Conservation (phyloP, 2,888 invertebrate species). For the Sclerodermus sp. region DNA sequence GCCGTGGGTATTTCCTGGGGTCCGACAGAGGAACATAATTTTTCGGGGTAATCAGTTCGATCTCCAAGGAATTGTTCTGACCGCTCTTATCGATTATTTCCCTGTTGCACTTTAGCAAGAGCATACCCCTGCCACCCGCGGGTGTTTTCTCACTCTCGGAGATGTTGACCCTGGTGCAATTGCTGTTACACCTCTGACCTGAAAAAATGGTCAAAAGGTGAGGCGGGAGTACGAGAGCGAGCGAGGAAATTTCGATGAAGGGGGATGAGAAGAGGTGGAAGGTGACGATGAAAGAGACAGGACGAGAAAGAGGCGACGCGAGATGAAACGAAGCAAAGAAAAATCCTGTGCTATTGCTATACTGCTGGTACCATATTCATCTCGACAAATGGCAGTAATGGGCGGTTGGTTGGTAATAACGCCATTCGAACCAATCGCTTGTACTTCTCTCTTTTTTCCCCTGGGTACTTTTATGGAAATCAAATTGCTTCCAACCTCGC, state of each 20-base stretch:
- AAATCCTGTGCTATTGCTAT: too few species aligned
- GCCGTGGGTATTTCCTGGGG: slow-evolving; percentile 21
- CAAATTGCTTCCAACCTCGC: slow-evolving; percentile 30
- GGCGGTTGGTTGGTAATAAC: too few species aligned
- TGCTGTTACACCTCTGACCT: slow-evolving; percentile 31
- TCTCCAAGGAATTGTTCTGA: slow-evolving; percentile 34
- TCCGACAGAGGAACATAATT: slow-evolving; percentile 42
- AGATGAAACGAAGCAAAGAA: too few species aligned
- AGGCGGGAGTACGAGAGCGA: too few species aligned
- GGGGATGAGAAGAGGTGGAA: too few species aligned
- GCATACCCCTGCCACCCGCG: slow-evolving; percentile 37
- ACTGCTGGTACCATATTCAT: too few species aligned
- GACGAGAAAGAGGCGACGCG: too few species aligned
- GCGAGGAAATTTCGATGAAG: too few species aligned
- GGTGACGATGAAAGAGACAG: too few species aligned
- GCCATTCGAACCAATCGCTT: too few species aligned
- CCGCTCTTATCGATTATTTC: slow-evolving; percentile 29
- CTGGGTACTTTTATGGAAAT: slow-evolving; percentile 38
- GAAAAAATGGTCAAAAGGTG: neutral
- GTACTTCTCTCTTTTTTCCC: neutral
- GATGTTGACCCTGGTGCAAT: slow-evolving; percentile 35
- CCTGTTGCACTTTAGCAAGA: slow-evolving; percentile 30
- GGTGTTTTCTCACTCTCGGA: slow-evolving; percentile 28
- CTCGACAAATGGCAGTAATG: too few species aligned
- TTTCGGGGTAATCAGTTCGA: slow-evolving; percentile 41